phyloP scores from a whole-genome alignment of 1,140 invertebrate genomes.

The Eciton burchellii region DNA sequence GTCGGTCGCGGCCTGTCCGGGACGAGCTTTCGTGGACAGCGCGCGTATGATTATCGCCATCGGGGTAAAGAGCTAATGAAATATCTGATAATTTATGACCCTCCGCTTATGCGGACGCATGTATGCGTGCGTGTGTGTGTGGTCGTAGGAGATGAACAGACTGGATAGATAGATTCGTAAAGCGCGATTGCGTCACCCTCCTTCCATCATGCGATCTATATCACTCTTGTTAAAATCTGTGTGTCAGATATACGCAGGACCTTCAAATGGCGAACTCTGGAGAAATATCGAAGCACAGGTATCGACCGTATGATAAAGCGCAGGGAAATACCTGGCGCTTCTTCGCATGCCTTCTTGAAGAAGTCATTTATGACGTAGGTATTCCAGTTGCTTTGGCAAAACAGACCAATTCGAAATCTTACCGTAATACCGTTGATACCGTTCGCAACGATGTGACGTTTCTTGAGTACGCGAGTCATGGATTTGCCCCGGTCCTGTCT shows the following conservation, averaged over 20 bases:
- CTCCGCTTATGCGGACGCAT: background rate
- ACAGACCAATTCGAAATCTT: too few relatives aligned
- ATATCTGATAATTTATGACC: conserved; percentile 1
- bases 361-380: too few relatives aligned
- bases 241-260: too few relatives aligned
- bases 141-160: background rate
- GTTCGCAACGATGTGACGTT: too few relatives aligned
- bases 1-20: background rate
- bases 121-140: background rate
- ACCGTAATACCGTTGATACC: too few relatives aligned
- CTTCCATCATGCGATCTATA: background rate
- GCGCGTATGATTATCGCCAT: background rate
- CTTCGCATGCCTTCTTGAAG: too few relatives aligned
- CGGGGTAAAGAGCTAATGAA: conserved; percentile 2
- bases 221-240: background rate
- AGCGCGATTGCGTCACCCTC: background rate
- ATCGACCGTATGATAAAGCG: too few relatives aligned
- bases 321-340: too few relatives aligned
- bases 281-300: too few relatives aligned
- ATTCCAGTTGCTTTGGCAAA: too few relatives aligned
- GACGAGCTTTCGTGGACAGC: background rate
- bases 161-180: background rate
- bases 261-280: background rate
- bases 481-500: background rate
- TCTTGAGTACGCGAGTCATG: too few relatives aligned